Conservation (phyloP, 2,113 vertebrate genomes). For the Panurus biarmicus region DNA sequence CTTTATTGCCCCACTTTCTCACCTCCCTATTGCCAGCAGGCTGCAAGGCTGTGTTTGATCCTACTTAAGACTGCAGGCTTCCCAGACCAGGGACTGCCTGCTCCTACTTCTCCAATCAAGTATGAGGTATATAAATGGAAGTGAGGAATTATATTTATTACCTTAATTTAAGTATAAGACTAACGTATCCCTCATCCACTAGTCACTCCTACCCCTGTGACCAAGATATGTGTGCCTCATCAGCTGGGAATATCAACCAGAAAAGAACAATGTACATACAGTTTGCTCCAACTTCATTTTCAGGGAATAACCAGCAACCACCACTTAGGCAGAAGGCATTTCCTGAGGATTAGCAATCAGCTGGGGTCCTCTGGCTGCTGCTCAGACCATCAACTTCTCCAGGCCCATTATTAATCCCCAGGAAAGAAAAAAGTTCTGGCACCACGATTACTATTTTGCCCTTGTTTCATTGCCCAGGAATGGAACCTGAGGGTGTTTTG, state of each 20-base stretch:
- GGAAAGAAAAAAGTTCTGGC: background rate
- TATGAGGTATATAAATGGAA: background rate
- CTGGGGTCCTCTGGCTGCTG: background rate
- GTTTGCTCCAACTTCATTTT: background rate
- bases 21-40: background rate
- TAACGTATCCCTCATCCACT: background rate
- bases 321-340: conserved; percentile 39
- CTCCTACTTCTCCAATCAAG: background rate
- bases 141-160: background rate
- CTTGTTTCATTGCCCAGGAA: background rate
- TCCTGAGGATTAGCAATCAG: conserved; percentile 56
- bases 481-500: background rate
- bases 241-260: background rate
- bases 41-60: background rate
- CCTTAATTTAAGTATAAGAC: background rate
- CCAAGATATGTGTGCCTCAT: background rate
- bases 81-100: background rate
- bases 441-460: background rate
- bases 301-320: conserved; percentile 25
- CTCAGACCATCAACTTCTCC: conserved; percentile 12
- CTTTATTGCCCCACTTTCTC: conserved; percentile 6
- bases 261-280: background rate
- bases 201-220: background rate
- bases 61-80: background rate
- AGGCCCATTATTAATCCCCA: conserved; percentile 29